Percentiles rank a stretch among this genome's conserved stretches.
phyloP scores from a whole-genome alignment of 2,888 invertebrate genomes.

The Desoria tigrina region DNA sequence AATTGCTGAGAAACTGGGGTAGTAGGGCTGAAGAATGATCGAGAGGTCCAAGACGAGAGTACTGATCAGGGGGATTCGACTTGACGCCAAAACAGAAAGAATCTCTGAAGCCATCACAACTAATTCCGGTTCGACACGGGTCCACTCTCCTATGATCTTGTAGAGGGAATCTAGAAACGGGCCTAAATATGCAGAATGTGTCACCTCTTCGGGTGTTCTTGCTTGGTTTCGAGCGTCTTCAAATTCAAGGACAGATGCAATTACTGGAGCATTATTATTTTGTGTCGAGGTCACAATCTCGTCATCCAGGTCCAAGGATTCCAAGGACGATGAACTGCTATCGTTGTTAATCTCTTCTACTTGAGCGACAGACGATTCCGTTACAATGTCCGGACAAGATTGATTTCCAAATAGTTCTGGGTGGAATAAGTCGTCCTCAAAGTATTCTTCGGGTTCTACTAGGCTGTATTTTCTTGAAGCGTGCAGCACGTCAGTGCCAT shows the following conservation, averaged over 20 bases:
- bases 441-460: slow-evolving; percentile 36
- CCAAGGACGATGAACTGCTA: no score
- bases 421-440: slow-evolving; percentile 30
- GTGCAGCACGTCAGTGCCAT: slow-evolving; percentile 44
- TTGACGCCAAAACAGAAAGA: slow-evolving; percentile 44
- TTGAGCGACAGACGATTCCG: no score
- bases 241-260: no score
- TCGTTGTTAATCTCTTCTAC: no score
- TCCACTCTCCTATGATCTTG: slow-evolving; percentile 42
- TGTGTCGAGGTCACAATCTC: no score
- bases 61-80: slow-evolving; percentile 48
- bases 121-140: slow-evolving; percentile 37
- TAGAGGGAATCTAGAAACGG: slow-evolving; percentile 47
- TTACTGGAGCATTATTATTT: neutral
- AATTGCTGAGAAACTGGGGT: slow-evolving; percentile 41
- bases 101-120: slow-evolving; percentile 44
- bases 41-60: slow-evolving; percentile 44
- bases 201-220: neutral
- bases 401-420: neutral
- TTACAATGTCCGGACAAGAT: no score
- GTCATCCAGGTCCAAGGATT: no score
- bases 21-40: slow-evolving; percentile 48
- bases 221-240: neutral
- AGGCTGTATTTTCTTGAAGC: slow-evolving; percentile 10
- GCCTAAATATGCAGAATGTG: slow-evolving; percentile 44